A percentile compares a stretch with the other conserved stretches of the same genome.
Evolutionary conservation across 2,888 invertebrate genomes (phyloP).

Genomic region (Anticlea derivata): DNA sequence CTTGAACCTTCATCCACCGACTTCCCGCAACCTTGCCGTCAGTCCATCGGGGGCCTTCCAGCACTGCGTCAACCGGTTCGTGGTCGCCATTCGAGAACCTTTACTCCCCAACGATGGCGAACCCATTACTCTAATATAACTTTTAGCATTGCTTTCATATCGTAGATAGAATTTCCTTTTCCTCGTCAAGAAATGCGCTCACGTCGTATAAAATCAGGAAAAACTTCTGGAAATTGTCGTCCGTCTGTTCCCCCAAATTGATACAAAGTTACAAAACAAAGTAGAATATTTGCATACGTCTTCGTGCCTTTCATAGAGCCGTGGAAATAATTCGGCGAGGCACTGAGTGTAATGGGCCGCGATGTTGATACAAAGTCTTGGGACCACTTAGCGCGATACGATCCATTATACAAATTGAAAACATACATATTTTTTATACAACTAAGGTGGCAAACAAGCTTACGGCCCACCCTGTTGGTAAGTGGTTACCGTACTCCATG

Average conservation of each 20-base stretch:
- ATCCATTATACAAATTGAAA: background rate
- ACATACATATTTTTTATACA: background rate
- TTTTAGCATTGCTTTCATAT: no score
- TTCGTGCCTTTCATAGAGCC: conserved; percentile 31
- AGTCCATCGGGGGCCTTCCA: no score
- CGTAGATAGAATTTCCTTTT: background rate
- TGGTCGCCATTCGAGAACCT: no score
- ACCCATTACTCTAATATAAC: no score
- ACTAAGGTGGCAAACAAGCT: no score
- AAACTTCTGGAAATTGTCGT: conserved; percentile 16
- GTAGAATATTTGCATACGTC: conserved; percentile 37
- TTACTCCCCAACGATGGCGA: no score
- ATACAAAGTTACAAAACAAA: conserved; percentile 32
- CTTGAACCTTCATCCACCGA: no score
- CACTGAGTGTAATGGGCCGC: conserved; percentile 44
- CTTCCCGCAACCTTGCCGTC: no score
- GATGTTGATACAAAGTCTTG: conserved; percentile 38
- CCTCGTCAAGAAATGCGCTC: conserved; percentile 8
- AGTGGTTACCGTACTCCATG: no score
- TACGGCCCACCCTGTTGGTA: no score
- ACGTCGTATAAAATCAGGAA: conserved; percentile 21
- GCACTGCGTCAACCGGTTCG: no score
- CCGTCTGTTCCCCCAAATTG: conserved; percentile 20
- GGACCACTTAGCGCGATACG: conserved; percentile 1
- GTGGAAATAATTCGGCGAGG: conserved; percentile 42